These are phyloP conservation scores for Leptarthrus brevirostris DNA, from an alignment of 2,888 invertebrate genomes.

Conservation along the genomic window DNA sequence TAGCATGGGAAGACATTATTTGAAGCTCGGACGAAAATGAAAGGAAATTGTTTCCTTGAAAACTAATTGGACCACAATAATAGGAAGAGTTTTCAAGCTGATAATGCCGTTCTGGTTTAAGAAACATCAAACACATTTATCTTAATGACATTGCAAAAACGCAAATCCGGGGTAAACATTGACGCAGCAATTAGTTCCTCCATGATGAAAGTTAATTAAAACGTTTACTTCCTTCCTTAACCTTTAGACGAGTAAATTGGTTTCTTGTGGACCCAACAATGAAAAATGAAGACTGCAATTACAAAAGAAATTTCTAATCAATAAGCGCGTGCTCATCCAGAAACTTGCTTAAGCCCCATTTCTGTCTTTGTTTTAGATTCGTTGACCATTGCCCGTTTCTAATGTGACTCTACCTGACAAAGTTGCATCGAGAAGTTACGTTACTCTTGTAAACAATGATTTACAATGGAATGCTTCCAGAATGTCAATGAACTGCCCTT, in stretches of 20 bases:
- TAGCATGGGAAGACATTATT: no score
- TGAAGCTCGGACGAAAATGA: no score
- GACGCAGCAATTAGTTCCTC: conserved; percentile 24
- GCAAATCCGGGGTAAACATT: neutral
- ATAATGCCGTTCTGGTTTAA: neutral
- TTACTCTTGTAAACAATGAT: neutral
- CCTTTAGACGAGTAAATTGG: neutral
- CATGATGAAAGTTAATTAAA: neutral
- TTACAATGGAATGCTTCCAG: neutral
- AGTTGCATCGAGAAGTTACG: neutral
- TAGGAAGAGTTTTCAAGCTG: no score
- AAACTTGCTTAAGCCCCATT: conserved; percentile 1
- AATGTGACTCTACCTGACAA: neutral
- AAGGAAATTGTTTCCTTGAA: no score
- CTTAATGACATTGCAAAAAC: conserved; percentile 4
- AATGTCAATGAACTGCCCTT: conserved; percentile 38
- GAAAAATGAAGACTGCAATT: neutral
- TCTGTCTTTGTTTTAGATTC: neutral
- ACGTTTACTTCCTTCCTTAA: conserved; percentile 3
- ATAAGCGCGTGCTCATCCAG: conserved; percentile 15
- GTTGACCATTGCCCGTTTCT: neutral
- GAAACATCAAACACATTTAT: neutral
- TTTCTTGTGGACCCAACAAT: no score
- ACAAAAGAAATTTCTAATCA: neutral
- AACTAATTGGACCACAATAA: no score